These are phyloP conservation scores for Ochotona curzoniae DNA, from an alignment of 2,113 vertebrate genomes.

Conservation along the genomic window DNA sequence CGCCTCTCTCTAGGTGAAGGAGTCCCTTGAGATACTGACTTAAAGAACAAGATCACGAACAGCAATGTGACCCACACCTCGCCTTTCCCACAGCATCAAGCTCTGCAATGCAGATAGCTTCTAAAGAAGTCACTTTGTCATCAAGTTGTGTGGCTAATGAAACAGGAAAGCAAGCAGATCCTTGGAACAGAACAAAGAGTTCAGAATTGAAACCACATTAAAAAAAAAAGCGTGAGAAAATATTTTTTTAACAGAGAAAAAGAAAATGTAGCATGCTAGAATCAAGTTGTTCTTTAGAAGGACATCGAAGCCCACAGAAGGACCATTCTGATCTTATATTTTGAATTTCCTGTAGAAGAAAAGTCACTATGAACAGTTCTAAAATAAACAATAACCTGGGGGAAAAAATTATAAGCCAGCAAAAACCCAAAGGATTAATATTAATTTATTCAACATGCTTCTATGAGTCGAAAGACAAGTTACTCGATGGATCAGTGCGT, in stretches of 20 bases:
- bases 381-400: not conserved
- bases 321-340: not conserved
- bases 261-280: conserved; percentile 13
- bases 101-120: not conserved
- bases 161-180: conserved; percentile 17
- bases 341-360: not conserved
- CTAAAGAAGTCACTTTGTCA: not conserved
- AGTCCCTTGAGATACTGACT: not conserved
- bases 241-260: not conserved
- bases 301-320: not conserved
- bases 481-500: not conserved
- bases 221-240: not conserved
- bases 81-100: not conserved
- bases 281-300: not conserved
- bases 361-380: not conserved
- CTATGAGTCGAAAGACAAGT: not conserved
- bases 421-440: not conserved
- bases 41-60: conserved; percentile 30
- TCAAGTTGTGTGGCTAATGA: not conserved
- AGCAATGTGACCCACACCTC: not conserved
- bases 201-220: not conserved
- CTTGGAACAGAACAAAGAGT: not conserved
- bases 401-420: not conserved
- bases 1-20: not conserved
- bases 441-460: not conserved